Conservation (phyloP, 53 echinoderm and acorn worm species). For the Apostichopus leukothele region DNA sequence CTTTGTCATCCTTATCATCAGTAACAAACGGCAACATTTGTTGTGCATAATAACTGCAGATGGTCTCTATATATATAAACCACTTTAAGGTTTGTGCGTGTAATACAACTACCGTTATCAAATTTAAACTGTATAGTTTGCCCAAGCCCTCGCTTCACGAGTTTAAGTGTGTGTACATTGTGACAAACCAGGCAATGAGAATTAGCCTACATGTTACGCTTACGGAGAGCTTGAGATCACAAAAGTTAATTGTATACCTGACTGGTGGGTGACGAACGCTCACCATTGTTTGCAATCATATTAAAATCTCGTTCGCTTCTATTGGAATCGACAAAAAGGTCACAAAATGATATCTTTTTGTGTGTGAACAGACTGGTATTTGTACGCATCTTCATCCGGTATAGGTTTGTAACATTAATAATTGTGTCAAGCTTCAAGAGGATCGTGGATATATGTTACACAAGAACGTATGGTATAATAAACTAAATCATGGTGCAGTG, state of each 20-base stretch:
- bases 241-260: neutral
- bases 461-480: too few relatives aligned
- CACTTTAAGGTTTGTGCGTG: neutral
- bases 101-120: slow-evolving; percentile 22
- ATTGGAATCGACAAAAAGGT: neutral
- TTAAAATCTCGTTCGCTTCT: slow-evolving; percentile 24
- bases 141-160: too few relatives aligned
- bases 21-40: too few relatives aligned
- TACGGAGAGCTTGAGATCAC: neutral
- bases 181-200: neutral
- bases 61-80: neutral
- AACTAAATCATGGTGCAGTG: too few relatives aligned
- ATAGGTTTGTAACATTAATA: too few relatives aligned
- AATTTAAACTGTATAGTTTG: neutral
- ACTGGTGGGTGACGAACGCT: neutral
- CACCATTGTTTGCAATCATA: slow-evolving; percentile 21
- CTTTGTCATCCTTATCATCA: too few relatives aligned
- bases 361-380: neutral
- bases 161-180: slow-evolving; percentile 35
- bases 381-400: too few relatives aligned
- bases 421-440: too few relatives aligned
- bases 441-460: too few relatives aligned
- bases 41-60: too few relatives aligned
- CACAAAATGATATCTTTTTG: neutral
- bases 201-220: neutral